These are phyloP conservation scores for Poicephalus meyeri DNA, from an alignment of 2,113 vertebrate genomes.

Conservation along the genomic window DNA sequence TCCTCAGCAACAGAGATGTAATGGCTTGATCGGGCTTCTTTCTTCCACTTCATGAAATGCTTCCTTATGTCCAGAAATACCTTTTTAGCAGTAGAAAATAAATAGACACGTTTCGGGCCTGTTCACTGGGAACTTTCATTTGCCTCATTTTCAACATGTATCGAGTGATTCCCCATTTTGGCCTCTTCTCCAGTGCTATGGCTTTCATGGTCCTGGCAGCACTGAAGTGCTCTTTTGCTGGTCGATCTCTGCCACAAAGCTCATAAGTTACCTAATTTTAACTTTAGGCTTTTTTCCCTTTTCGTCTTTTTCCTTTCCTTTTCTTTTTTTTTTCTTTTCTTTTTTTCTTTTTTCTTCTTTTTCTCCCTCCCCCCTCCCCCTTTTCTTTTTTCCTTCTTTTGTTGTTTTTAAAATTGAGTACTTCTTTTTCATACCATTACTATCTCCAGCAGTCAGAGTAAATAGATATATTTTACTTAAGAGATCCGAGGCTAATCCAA, in stretches of 20 bases:
- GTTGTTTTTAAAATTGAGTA: background rate
- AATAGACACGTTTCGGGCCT: background rate
- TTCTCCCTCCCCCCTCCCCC: too few relatives aligned
- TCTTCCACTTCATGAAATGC: conserved; percentile 22
- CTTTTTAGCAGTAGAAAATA: background rate
- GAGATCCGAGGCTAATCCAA: background rate
- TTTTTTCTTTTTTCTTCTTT: background rate
- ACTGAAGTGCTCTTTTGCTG: background rate
- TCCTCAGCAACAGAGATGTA: background rate
- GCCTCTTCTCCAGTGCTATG: background rate
- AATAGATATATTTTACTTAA: background rate
- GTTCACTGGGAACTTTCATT: background rate
- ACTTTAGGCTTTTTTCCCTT: background rate
- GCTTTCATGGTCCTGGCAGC: background rate
- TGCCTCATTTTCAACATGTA: background rate
- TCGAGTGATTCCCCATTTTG: background rate
- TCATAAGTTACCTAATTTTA: background rate
- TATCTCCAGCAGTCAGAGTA: background rate
- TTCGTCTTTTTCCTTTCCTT: background rate
- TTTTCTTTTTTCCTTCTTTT: too few relatives aligned
- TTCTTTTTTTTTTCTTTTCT: too few relatives aligned
- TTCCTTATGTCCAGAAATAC: conserved; percentile 34
- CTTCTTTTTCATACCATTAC: background rate
- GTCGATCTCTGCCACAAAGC: background rate
- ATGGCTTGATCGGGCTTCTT: background rate